phyloP scores from a whole-genome alignment of 2,113 vertebrate genomes.

The Toxostoma redivivum region DNA sequence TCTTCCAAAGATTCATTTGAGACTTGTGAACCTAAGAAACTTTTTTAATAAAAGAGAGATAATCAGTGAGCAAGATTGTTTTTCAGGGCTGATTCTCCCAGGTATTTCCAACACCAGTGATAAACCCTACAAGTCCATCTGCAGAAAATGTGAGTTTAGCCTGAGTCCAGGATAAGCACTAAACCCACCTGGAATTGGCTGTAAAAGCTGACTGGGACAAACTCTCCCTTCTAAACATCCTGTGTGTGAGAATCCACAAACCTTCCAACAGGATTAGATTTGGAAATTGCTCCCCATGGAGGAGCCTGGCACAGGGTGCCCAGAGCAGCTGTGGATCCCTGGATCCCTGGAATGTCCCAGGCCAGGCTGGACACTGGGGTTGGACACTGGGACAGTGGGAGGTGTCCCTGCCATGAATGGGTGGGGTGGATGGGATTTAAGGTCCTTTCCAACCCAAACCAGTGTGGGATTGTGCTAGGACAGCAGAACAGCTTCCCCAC shows the following conservation, averaged over 20 bases:
- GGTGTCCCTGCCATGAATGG: not conserved
- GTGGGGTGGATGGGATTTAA: rapidly evolving
- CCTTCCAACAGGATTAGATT: not conserved
- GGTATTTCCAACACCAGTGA: not conserved
- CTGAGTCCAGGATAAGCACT: not conserved
- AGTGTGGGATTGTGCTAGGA: not conserved
- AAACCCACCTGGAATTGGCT: not conserved
- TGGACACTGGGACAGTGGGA: not conserved
- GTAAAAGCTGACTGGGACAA: not conserved
- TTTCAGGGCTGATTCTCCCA: constrained; percentile 16
- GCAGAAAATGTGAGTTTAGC: not conserved
- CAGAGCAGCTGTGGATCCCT: not conserved
- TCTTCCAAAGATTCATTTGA: constrained; percentile 19
- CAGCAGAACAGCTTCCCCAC: not conserved
- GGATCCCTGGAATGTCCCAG: not conserved
- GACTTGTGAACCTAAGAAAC: constrained; percentile 7
- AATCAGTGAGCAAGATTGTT: not conserved
- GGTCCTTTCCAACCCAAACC: not conserved
- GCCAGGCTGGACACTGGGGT: not conserved
- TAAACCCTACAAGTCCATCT: not conserved
- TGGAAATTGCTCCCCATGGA: not conserved
- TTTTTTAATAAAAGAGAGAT: not conserved
- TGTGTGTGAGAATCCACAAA: not conserved
- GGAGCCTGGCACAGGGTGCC: not conserved
- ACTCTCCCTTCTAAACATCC: not conserved